phyloP scores from a whole-genome alignment of 2,113 vertebrate genomes.

The Pandion haliaetus region DNA sequence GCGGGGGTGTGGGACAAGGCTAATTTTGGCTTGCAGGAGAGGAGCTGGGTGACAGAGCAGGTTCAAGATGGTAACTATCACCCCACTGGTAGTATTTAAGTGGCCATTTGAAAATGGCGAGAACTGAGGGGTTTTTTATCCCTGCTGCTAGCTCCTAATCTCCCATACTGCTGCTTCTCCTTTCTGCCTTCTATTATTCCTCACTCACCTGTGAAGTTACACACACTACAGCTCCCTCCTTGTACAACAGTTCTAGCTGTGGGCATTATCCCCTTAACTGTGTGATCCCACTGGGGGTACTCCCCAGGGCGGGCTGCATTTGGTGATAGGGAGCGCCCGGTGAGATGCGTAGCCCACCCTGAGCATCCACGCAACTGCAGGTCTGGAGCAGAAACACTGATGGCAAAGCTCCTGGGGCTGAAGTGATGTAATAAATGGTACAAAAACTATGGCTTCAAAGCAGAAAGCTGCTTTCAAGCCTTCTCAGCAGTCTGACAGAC shows the following conservation, averaged over 20 bases:
- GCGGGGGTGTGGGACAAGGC: fast-evolving
- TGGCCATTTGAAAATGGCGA: neutral
- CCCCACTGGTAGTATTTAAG: neutral
- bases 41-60: neutral
- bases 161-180: neutral
- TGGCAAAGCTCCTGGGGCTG: neutral
- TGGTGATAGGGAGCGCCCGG: fast-evolving
- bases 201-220: neutral
- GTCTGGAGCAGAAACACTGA: neutral
- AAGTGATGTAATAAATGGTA: neutral
- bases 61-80: neutral
- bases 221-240: neutral
- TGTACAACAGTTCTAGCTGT: neutral
- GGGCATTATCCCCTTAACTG: neutral
- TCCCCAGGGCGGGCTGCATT: fast-evolving
- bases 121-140: neutral
- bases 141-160: neutral
- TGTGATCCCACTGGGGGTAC: fast-evolving
- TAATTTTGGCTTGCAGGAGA: neutral
- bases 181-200: neutral
- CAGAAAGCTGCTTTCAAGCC: neutral
- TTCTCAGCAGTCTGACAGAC: neutral
- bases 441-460: neutral
- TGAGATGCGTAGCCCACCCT: neutral
- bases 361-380: fast-evolving